A percentile compares a stretch with the other conserved stretches of the same genome.
phyloP scores from a whole-genome alignment of 2,888 invertebrate species.

The Xestia xanthographa region DNA sequence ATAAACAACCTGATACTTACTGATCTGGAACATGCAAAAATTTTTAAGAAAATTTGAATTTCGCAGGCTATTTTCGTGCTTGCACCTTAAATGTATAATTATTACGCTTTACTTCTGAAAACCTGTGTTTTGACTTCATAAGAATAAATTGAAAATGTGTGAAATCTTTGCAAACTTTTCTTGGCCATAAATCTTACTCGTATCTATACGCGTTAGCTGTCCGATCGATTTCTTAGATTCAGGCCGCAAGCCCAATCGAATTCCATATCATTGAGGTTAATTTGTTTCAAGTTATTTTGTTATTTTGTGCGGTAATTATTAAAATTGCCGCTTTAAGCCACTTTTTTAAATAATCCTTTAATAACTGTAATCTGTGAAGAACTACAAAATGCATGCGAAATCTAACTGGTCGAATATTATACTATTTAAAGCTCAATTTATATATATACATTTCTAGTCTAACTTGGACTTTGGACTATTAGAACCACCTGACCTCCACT shows the following conservation, averaged over 20 bases:
- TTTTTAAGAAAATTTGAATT: no score
- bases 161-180: neutral
- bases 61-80: no score
- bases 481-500: slow-evolving; percentile 14
- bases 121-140: neutral
- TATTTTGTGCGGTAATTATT: neutral
- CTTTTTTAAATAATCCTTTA: neutral
- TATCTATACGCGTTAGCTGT: neutral
- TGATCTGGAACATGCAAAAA: no score
- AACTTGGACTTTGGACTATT: slow-evolving; percentile 16
- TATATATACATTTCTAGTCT: neutral
- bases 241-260: neutral
- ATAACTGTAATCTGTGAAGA: neutral
- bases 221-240: neutral
- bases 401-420: neutral
- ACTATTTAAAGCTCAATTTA: no score
- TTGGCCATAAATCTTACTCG: neutral
- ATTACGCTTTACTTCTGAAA: neutral
- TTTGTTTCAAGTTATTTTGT: neutral
- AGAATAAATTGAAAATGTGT: neutral
- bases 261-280: neutral
- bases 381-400: neutral
- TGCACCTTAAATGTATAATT: neutral
- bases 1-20: no score
- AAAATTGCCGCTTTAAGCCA: no score